A percentile compares a stretch with the other conserved stretches of the same genome.
These are phyloP conservation scores for Argentina silus DNA, from an alignment of 2,797 vertebrate genomes.

Conservation along the genomic window DNA sequence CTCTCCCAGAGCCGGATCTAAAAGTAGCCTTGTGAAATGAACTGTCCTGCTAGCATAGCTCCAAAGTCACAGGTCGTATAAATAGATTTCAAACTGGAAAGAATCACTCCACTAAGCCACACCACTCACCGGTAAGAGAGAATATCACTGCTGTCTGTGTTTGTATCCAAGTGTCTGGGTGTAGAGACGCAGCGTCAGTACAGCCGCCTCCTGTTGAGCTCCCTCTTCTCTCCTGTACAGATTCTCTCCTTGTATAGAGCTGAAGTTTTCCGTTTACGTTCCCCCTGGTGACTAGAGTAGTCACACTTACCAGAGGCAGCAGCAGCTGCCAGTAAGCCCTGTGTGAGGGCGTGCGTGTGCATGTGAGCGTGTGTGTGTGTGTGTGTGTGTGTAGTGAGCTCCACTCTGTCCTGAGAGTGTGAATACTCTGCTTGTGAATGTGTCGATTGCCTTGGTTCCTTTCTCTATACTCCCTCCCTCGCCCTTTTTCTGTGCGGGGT, in stretches of 20 bases:
- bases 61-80: conserved; percentile 2
- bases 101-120: not conserved
- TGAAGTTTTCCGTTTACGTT: conserved; percentile 20
- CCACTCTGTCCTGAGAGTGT: not conserved
- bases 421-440: not conserved
- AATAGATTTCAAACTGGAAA: not conserved
- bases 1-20: not conserved
- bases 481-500: conserved; percentile 5
- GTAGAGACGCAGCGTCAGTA: not conserved
- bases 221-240: not conserved
- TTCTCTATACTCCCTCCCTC: not conserved
- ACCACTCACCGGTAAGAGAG: not conserved
- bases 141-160: conserved; percentile 44
- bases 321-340: not conserved
- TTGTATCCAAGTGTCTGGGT: conserved; percentile 19
- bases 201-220: not conserved
- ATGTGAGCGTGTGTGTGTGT: not conserved
- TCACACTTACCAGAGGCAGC: not conserved
- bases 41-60: not conserved
- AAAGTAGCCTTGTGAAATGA: conserved; percentile 8
- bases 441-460: conserved; percentile 10
- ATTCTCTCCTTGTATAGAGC: not conserved
- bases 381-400: not conserved
- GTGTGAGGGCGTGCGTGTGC: not conserved
- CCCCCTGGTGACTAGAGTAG: conserved; percentile 5